Evolutionary conservation across 2,113 vertebrate genomes (phyloP).

Genomic region (Gulo gulo): DNA sequence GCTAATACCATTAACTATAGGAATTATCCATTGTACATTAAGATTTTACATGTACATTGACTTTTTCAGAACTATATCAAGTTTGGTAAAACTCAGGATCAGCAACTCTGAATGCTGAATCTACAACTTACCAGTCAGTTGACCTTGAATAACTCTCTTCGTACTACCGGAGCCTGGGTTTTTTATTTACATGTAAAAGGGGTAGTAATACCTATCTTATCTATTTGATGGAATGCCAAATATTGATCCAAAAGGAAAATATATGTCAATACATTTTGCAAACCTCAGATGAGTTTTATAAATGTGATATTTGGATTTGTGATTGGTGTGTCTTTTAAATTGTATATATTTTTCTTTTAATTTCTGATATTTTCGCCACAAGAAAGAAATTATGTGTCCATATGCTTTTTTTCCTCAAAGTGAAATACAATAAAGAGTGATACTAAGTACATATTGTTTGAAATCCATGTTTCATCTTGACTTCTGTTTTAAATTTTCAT

Average conservation of each 20-base stretch:
- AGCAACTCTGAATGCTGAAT: neutral
- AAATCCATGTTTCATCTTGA: constrained; percentile 69
- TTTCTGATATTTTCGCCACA: constrained; percentile 66
- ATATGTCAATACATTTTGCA: neutral
- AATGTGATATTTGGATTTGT: neutral
- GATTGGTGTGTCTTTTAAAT: constrained; percentile 7
- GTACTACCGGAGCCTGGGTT: neutral
- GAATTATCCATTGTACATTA: neutral
- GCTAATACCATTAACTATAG: neutral
- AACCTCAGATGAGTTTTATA: neutral
- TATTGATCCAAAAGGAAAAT: neutral
- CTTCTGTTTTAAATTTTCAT: constrained; percentile 75
- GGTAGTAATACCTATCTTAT: neutral
- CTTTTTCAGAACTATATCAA: neutral
- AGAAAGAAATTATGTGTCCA: constrained; percentile 59
- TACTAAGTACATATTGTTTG: constrained; percentile 63
- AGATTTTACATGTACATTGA: neutral
- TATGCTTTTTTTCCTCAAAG: constrained; percentile 46
- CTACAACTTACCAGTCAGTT: neutral
- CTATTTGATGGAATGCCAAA: neutral
- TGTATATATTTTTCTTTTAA: constrained; percentile 28
- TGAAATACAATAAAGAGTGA: constrained; percentile 65
- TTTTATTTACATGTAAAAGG: neutral
- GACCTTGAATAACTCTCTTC: neutral
- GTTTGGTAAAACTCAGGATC: neutral